phyloP scores from a whole-genome alignment of 2,888 invertebrate species.

The Dermolepida albohirtum region DNA sequence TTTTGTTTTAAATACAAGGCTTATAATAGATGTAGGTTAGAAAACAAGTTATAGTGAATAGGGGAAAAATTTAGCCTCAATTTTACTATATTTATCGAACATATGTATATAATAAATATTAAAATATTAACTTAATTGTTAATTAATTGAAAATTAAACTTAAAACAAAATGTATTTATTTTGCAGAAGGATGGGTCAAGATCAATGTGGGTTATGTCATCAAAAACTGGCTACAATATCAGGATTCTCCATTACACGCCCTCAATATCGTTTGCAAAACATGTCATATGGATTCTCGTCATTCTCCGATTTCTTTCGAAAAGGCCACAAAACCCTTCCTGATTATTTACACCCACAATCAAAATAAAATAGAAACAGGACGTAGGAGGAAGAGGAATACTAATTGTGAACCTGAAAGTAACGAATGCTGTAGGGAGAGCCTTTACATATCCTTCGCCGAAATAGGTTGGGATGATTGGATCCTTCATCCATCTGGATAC shows the following conservation, averaged over 20 bases:
- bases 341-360: constrained; percentile 81
- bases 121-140: too few relatives aligned
- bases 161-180: constrained; percentile 11
- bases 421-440: constrained; percentile 86
- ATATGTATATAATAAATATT: too few relatives aligned
- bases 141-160: too few relatives aligned
- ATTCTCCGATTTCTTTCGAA: constrained; percentile 77
- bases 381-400: constrained; percentile 67
- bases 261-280: constrained; percentile 84
- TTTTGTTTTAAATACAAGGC: too few relatives aligned
- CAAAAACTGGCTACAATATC: constrained; percentile 79
- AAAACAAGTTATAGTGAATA: too few relatives aligned
- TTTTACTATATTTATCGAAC: too few relatives aligned
- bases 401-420: constrained; percentile 77
- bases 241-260: constrained; percentile 75
- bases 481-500: constrained; percentile 84
- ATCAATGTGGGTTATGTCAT: constrained; percentile 83
- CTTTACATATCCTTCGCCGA: constrained; percentile 86
- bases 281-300: constrained; percentile 74
- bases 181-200: constrained; percentile 82
- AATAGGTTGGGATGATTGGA: constrained; percentile 91
- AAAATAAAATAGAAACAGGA: constrained; percentile 67
- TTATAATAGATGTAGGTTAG: too few relatives aligned
- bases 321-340: constrained; percentile 81
- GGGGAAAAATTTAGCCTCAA: too few relatives aligned